These are phyloP conservation scores for Tympanoctomys barrerae DNA, from an alignment of 2,797 vertebrate species.

Conservation along the genomic window DNA sequence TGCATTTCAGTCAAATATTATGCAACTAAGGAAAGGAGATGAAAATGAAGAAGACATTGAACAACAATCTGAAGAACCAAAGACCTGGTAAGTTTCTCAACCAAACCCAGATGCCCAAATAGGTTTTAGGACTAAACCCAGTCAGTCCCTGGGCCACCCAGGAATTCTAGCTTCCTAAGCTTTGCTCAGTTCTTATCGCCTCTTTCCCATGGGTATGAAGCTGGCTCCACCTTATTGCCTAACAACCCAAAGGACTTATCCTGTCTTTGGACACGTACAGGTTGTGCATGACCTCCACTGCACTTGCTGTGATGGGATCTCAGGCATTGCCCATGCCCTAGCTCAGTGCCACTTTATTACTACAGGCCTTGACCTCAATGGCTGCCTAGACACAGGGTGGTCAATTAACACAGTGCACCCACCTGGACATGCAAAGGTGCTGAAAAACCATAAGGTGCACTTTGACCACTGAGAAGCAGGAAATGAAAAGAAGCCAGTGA, in stretches of 20 bases:
- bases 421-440: not conserved
- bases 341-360: not conserved
- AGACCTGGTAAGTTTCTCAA: not conserved
- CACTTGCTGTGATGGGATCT: not conserved
- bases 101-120: not conserved
- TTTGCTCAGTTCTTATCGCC: not conserved
- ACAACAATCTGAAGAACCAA: not conserved
- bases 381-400: fast-evolving
- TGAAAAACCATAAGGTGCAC: not conserved
- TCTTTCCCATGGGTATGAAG: not conserved
- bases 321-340: not conserved
- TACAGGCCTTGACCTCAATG: not conserved
- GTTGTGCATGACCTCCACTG: fast-evolving
- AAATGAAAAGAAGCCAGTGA: not conserved
- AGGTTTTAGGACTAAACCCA: not conserved
- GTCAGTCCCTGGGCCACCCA: not conserved
- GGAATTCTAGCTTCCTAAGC: not conserved
- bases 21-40: not conserved
- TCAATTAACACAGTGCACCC: not conserved
- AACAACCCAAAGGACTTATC: not conserved
- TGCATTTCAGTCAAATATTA: not conserved
- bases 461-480: not conserved
- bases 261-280: fast-evolving
- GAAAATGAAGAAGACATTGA: not conserved
- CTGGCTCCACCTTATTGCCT: not conserved